Evolutionary conservation across 2,888 invertebrate genomes (phyloP).

Genomic region (Conomelus anceps): DNA sequence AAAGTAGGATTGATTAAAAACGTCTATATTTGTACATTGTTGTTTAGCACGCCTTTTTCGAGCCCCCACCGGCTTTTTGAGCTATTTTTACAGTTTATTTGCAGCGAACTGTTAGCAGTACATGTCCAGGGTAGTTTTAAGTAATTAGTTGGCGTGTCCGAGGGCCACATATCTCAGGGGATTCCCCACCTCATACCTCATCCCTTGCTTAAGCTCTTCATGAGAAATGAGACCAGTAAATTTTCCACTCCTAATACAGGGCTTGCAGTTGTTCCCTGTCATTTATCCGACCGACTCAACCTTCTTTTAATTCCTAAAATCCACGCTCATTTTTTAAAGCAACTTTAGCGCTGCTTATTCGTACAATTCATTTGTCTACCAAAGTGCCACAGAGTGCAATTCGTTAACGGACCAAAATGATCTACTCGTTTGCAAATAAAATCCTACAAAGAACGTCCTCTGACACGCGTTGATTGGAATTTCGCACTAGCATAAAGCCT

Average conservation of each 20-base stretch:
- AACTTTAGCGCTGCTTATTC: neutral
- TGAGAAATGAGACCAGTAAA: constrained; percentile 8
- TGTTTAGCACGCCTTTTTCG: neutral
- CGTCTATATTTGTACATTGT: neutral
- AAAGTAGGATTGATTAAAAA: neutral
- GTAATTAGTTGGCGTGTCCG: constrained; percentile 13
- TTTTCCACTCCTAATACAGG: constrained; percentile 5
- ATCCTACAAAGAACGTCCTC: neutral
- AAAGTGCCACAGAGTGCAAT: neutral
- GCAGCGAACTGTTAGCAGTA: neutral
- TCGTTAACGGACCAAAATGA: neutral
- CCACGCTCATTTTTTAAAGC: constrained; percentile 1
- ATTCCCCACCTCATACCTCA: neutral
- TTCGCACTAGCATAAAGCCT: too few relatives aligned
- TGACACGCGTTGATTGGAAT: neutral
- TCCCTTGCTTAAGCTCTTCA: constrained; percentile 3
- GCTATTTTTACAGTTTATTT: neutral
- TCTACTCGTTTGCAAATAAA: neutral
- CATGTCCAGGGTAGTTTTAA: constrained; percentile 4
- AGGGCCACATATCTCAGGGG: constrained; percentile 10
- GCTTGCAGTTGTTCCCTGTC: constrained; percentile 12
- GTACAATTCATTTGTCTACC: neutral
- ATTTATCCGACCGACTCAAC: constrained; percentile 1
- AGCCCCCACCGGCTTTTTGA: neutral
- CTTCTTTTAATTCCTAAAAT: constrained; percentile 11